Evolutionary conservation across 2,888 invertebrate species (phyloP).

Genomic region (Sarcophaga variegata): DNA sequence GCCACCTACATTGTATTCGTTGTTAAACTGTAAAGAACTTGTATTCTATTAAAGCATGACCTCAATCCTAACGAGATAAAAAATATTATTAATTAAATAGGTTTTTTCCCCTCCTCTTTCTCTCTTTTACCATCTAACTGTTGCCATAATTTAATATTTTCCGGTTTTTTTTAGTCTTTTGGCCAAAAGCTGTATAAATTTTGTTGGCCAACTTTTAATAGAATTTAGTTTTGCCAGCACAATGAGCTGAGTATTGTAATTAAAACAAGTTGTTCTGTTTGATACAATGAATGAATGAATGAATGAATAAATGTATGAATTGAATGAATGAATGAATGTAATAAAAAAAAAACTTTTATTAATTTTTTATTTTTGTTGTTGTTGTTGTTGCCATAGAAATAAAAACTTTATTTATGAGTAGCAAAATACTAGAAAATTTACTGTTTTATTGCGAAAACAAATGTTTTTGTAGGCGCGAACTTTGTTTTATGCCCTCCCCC

Average conservation of each 20-base stretch:
- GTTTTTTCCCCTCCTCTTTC: background rate
- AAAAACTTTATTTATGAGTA: background rate
- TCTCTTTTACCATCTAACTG: background rate
- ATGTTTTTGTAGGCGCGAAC: background rate
- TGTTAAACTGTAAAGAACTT: background rate
- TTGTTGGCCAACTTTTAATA: conserved; percentile 21
- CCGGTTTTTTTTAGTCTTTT: background rate
- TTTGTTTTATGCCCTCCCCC: no score
- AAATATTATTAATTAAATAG: conserved; percentile 11
- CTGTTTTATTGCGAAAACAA: background rate
- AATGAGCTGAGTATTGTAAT: background rate
- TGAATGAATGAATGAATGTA: background rate
- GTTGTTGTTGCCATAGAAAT: background rate
- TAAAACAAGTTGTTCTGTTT: background rate
- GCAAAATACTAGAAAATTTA: no score
- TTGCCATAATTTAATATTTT: background rate
- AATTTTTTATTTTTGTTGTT: background rate
- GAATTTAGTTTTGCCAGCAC: background rate
- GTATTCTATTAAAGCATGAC: background rate
- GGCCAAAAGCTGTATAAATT: conserved; percentile 1
- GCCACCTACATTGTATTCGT: background rate
- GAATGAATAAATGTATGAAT: no score
- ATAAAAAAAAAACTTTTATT: background rate
- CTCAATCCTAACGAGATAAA: background rate
- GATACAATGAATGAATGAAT: background rate